Evolutionary conservation across 2,113 vertebrate species (phyloP), one percentile per base, ranked within the genome.

Genomic region (Nibea coibor): DNA sequence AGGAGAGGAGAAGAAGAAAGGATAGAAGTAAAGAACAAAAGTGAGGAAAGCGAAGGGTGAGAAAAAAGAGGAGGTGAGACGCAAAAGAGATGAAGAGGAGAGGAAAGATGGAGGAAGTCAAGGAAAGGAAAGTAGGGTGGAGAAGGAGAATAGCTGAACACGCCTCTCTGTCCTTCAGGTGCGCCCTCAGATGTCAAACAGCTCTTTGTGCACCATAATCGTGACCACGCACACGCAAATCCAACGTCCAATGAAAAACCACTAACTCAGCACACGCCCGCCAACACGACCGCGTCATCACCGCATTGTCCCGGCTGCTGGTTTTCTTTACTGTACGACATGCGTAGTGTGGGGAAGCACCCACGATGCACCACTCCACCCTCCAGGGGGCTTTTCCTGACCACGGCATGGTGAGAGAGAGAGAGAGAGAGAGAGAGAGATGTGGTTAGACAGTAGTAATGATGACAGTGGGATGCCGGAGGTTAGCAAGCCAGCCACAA

Each of bases 321-420:
- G n/a, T 72, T 56, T 61, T 69, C 65, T 56, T 42, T 15, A 39
- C n/a, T 63, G 61, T 42, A 28, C 20, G 15, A 47, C 68, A 47
- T 42, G 81, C 24, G 4, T 54, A 68, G 66, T 1, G 51, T 22
- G 57, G 71, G 86, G 31, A 80, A 81, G 63, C 82, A 83, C 76
- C 79, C 87, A 56, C 11, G 31, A 17, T 83, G 82, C 85, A 87
- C 45, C 17, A 45, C 75, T 79, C 26, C 56, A 57, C 87, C 82
- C 42, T 83, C 75, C 75, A 69, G 84, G 86, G 76, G 87, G 72
- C 73, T 86, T 87, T 88, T 84, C 82, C 87, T 81, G 78, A 87
- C 83, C 75, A 45, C 22, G 22, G 64, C 57, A 1, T 4, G 35
- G 2, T 35, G 75, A 73, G 80, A 62, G 42, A 57, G 62, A 54